A percentile compares a stretch with the other conserved stretches of the same genome.
Conservation (phyloP, 2,888 invertebrate genomes). For the Caenorhabditis becei region DNA sequence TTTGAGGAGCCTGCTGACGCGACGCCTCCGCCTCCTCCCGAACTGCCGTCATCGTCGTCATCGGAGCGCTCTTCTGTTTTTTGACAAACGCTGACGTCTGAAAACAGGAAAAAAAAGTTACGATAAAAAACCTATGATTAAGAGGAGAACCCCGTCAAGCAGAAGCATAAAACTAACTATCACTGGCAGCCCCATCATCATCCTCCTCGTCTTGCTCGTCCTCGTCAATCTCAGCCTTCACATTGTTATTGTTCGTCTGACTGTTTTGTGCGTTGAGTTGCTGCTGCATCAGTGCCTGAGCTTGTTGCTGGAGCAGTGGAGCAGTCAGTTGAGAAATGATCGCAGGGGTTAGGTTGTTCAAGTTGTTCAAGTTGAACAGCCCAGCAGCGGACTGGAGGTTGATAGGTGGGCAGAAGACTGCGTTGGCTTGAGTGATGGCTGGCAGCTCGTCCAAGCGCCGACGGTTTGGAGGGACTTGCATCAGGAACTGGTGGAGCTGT, state of each 20-base stretch:
- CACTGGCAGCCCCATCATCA: constrained; percentile 61
- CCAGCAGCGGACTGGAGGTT: constrained; percentile 25
- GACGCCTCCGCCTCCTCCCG: constrained; percentile 51
- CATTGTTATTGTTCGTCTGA: constrained; percentile 60
- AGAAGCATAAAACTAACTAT: constrained; percentile 25
- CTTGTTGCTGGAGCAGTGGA: constrained; percentile 67
- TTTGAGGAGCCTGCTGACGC: constrained; percentile 58
- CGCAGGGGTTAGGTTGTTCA: constrained; percentile 31
- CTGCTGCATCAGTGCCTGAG: constrained; percentile 59
- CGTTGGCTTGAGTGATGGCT: constrained; percentile 42
- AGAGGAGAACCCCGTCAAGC: background rate
- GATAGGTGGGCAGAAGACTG: constrained; percentile 45
- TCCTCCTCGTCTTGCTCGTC: constrained; percentile 61
- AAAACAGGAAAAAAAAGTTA: constrained; percentile 13
- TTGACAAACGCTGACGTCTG: constrained; percentile 68
- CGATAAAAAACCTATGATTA: background rate
- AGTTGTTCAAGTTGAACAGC: constrained; percentile 21
- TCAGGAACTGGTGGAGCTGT: constrained; percentile 53
- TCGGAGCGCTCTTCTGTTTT: constrained; percentile 64
- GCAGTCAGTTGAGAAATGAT: constrained; percentile 52
- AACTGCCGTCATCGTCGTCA: constrained; percentile 62
- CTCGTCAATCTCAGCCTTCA: constrained; percentile 44
- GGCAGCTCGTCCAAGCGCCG: constrained; percentile 38
- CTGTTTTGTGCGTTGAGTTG: constrained; percentile 49
- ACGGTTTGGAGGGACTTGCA: constrained; percentile 47